phyloP scores from a whole-genome alignment of 2,888 invertebrate genomes.

The Chirona hameri region DNA sequence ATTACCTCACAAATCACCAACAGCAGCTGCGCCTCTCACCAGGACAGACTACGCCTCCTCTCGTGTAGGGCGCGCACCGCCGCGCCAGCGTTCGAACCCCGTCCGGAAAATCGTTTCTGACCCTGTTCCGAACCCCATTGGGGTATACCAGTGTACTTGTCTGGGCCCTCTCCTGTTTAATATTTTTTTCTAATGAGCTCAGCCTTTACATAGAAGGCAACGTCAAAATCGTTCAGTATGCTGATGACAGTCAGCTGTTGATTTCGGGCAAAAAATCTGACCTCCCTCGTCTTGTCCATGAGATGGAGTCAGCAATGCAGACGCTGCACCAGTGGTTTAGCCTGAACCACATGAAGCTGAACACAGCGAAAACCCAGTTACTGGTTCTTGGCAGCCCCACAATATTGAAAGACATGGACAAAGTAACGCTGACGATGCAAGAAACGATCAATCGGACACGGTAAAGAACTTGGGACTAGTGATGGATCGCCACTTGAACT shows the following conservation, averaged over 20 bases:
- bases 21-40: neutral
- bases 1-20: neutral
- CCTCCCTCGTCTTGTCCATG: too few relatives aligned
- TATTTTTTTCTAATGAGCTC: neutral
- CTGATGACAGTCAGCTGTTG: neutral
- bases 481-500: too few relatives aligned
- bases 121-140: too few relatives aligned
- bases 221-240: neutral
- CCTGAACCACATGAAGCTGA: neutral
- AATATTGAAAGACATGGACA: too few relatives aligned
- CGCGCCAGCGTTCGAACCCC: neutral
- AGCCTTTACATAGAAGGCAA: neutral
- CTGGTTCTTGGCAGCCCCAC: too few relatives aligned
- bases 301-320: neutral
- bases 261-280: too few relatives aligned
- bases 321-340: neutral
- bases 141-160: too few relatives aligned
- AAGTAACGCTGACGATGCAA: too few relatives aligned
- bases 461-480: too few relatives aligned
- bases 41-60: neutral
- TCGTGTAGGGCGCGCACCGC: neutral
- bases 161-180: too few relatives aligned
- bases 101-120: neutral
- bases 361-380: neutral
- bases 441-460: too few relatives aligned